These are phyloP conservation scores for Scomberomorus guttatus DNA, from an alignment of 2,797 vertebrate genomes.

Conservation along the genomic window DNA sequence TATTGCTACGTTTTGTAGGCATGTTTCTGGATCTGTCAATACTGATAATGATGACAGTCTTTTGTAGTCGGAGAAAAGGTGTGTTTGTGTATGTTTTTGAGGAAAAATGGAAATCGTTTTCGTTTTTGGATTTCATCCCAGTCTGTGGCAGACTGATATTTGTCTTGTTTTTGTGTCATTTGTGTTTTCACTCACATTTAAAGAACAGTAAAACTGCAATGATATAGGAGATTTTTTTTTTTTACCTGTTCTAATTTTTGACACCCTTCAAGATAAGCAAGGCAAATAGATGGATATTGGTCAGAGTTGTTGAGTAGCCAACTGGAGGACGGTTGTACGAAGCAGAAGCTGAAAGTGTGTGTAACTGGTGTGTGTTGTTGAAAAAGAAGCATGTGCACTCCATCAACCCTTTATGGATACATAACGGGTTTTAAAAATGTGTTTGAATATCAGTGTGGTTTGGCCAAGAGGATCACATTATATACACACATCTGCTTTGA, in stretches of 20 bases:
- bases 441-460: neutral
- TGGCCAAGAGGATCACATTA: neutral
- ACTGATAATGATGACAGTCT: constrained; percentile 41
- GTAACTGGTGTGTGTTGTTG: neutral
- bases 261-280: neutral
- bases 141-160: constrained; percentile 14
- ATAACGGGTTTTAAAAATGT: neutral
- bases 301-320: neutral
- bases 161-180: constrained; percentile 26
- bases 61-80: constrained; percentile 53
- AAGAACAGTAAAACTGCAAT: constrained; percentile 10
- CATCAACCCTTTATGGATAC: neutral
- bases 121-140: constrained; percentile 28
- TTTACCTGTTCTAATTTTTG: constrained; percentile 16
- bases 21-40: constrained; percentile 60
- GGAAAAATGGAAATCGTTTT: constrained; percentile 36
- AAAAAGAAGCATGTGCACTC: neutral
- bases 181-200: constrained; percentile 29
- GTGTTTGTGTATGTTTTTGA: constrained; percentile 33
- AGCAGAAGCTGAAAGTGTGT: neutral
- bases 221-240: constrained; percentile 2
- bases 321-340: neutral
- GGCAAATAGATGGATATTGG: neutral
- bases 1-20: constrained; percentile 22
- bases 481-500: neutral